These are phyloP conservation scores for Mormyrus hasselquistii DNA, from an alignment of 2,797 vertebrate genomes.

Conservation along the genomic window DNA sequence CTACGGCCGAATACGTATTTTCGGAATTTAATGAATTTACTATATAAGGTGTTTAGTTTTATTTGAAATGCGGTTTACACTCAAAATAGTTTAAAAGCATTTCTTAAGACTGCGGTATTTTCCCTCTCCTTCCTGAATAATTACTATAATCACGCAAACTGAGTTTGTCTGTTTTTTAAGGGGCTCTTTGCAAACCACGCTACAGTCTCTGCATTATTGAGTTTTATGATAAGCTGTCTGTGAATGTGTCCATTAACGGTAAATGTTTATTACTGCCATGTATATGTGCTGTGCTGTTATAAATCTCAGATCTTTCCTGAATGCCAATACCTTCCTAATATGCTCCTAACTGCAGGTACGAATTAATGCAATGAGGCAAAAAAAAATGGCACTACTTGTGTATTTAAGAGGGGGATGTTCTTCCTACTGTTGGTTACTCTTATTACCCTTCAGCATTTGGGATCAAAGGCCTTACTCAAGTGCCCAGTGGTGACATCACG, in stretches of 20 bases:
- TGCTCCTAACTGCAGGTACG: background rate
- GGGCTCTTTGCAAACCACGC: background rate
- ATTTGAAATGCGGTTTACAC: background rate
- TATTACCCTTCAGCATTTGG: background rate
- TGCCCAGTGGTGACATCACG: background rate
- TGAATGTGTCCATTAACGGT: background rate
- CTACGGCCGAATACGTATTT: background rate
- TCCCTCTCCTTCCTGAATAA: background rate
- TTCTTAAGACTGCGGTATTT: background rate
- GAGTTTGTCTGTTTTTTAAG: background rate
- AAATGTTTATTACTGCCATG: background rate
- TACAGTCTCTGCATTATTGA: background rate
- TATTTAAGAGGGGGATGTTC: background rate
- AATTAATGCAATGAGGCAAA: background rate
- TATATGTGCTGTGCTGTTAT: background rate
- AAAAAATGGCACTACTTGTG: background rate
- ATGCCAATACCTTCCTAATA: background rate
- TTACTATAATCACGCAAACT: background rate
- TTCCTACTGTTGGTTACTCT: no score
- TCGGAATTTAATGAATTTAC: background rate
- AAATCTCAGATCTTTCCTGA: background rate
- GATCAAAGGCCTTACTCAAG: background rate
- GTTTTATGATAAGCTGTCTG: background rate
- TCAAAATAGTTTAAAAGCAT: background rate
- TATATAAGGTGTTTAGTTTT: background rate